phyloP scores from a whole-genome alignment of 2,888 invertebrate species.

The Hypercompe scribonia region DNA sequence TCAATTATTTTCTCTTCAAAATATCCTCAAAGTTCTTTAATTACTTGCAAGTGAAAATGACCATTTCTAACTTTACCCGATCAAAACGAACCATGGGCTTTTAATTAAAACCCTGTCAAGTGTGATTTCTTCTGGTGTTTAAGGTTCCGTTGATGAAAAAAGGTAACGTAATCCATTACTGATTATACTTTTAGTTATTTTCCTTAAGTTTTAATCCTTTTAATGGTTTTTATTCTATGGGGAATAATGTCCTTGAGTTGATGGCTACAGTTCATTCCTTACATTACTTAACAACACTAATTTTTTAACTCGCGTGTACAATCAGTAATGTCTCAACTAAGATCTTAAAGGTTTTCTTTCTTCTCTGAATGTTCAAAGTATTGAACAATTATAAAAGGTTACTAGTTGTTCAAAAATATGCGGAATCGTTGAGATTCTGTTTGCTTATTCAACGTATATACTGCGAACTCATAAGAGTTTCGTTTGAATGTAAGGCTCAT shows the following conservation, averaged over 20 bases:
- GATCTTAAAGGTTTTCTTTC: too few species aligned
- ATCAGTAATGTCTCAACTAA: too few species aligned
- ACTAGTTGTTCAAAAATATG: too few species aligned
- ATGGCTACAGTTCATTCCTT: too few species aligned
- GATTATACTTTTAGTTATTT: neutral
- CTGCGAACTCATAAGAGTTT: too few species aligned
- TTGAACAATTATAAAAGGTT: too few species aligned
- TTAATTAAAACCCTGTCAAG: slow-evolving; percentile 34
- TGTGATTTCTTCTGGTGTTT: slow-evolving; percentile 14
- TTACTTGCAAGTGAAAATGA: slow-evolving; percentile 33
- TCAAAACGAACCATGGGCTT: slow-evolving; percentile 17
- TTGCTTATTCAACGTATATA: too few species aligned
- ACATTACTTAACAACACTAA: too few species aligned
- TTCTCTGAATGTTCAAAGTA: too few species aligned
- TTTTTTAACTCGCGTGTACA: too few species aligned
- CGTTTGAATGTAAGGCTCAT: too few species aligned
- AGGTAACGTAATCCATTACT: neutral
- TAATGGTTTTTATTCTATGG: neutral
- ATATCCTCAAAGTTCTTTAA: slow-evolving; percentile 7
- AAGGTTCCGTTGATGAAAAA: slow-evolving; percentile 1
- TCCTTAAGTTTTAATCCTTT: neutral
- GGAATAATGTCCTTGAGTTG: neutral
- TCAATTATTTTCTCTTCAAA: neutral
- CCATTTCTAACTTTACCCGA: slow-evolving; percentile 23
- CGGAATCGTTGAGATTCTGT: too few species aligned